A percentile compares a stretch with the other conserved stretches of the same genome.
Conservation (phyloP, 2,113 vertebrate species). For the Phrynocephalus versicolor region DNA sequence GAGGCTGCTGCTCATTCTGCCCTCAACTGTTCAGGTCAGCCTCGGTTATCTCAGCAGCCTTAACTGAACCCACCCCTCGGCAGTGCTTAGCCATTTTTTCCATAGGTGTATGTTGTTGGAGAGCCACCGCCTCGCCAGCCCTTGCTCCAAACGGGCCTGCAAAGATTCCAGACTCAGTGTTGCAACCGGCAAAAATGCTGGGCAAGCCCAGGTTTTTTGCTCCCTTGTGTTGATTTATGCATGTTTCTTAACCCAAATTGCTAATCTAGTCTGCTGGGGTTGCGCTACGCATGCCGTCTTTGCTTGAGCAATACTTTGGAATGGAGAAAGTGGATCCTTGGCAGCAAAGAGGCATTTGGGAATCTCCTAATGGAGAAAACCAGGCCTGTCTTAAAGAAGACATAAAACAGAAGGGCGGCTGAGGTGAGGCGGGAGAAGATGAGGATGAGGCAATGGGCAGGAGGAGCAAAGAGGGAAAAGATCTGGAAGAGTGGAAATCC, state of each 20-base stretch:
- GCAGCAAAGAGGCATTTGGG: background rate
- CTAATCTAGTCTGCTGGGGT: background rate
- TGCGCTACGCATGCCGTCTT: background rate
- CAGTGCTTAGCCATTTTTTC: background rate
- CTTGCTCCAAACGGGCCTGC: background rate
- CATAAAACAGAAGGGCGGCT: background rate
- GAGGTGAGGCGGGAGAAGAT: background rate
- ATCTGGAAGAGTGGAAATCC: background rate
- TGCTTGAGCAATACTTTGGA: slow-evolving; percentile 10
- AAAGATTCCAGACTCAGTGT: background rate
- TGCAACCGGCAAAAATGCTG: background rate
- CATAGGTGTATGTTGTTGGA: background rate
- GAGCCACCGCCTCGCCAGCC: no score
- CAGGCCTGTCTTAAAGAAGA: background rate
- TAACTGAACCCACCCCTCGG: background rate
- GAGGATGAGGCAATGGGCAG: background rate
- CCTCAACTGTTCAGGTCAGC: background rate
- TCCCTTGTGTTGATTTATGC: background rate
- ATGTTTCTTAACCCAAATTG: background rate
- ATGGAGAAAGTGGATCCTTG: background rate
- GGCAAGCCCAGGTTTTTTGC: background rate
- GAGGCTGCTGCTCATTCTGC: background rate
- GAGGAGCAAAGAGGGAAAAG: no score
- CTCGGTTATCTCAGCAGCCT: background rate
- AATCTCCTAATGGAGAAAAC: background rate